These are phyloP conservation scores for Dichetophora obliterata DNA, from an alignment of 2,888 invertebrate species.

Conservation along the genomic window DNA sequence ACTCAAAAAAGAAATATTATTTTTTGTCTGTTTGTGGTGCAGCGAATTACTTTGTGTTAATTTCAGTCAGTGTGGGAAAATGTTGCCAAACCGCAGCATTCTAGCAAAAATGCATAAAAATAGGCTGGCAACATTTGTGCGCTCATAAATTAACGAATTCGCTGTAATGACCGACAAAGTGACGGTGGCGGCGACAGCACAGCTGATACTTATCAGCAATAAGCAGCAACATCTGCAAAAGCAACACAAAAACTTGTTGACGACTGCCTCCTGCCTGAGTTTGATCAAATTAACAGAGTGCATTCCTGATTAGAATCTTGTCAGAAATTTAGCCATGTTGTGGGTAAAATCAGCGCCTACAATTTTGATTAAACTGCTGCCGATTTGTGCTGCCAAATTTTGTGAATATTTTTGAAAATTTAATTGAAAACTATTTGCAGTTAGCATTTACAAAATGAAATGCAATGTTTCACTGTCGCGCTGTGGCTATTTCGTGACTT, in stretches of 20 bases:
- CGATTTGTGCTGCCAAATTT: background rate
- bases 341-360: conserved; percentile 23
- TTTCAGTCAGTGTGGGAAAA: conserved; percentile 42
- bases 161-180: conserved; percentile 1
- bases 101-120: conserved; percentile 33
- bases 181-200: background rate
- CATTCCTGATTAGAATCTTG: conserved; percentile 41
- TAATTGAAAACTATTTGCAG: background rate
- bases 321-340: conserved; percentile 26
- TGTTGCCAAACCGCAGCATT: conserved; percentile 9
- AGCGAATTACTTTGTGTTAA: background rate
- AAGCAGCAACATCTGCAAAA: background rate
- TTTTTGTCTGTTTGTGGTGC: background rate
- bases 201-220: conserved; percentile 25
- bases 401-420: background rate
- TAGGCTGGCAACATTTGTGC: conserved; percentile 39
- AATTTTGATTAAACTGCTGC: background rate
- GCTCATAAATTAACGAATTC: conserved; percentile 42
- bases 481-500: background rate
- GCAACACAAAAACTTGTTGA: background rate
- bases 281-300: conserved; percentile 40
- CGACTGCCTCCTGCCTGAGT: background rate
- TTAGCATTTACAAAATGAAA: background rate
- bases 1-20: background rate
- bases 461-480: background rate